These are phyloP conservation scores for Aspiorhynchus laticeps DNA, from an alignment of 2,113 vertebrate species.

Conservation along the genomic window DNA sequence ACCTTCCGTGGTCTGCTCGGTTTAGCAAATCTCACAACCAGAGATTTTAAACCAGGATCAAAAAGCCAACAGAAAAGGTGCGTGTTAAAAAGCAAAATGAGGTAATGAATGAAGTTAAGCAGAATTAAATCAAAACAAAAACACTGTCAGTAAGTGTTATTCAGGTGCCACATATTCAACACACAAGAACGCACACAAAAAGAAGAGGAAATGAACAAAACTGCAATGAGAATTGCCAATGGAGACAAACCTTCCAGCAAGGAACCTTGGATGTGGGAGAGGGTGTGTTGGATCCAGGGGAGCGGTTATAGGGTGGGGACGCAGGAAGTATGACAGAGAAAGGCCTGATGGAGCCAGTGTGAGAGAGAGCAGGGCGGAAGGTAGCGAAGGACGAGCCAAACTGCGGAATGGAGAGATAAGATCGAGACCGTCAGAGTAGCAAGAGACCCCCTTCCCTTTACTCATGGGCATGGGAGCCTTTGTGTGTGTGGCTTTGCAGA, in stretches of 20 bases:
- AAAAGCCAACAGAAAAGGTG: constrained; percentile 46
- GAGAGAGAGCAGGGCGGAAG: constrained; percentile 82
- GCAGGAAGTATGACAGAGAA: constrained; percentile 82
- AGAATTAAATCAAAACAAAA: constrained; percentile 55
- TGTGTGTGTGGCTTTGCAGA: constrained; percentile 25
- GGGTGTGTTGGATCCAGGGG: constrained; percentile 78
- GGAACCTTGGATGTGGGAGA: constrained; percentile 83
- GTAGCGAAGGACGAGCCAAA: constrained; percentile 82
- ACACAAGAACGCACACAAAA: constrained; percentile 21
- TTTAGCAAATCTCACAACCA: constrained; percentile 63
- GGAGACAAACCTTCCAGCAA: constrained; percentile 83
- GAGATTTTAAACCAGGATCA: constrained; percentile 64
- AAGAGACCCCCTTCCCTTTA: not conserved
- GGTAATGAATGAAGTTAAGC: constrained; percentile 67
- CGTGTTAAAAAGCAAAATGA: constrained; percentile 62
- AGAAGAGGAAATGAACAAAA: constrained; percentile 57
- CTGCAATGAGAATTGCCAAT: constrained; percentile 66
- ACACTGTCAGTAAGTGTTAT: constrained; percentile 36
- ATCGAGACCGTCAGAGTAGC: constrained; percentile 52
- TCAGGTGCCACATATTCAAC: constrained; percentile 48
- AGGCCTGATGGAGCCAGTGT: constrained; percentile 80
- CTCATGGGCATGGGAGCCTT: not conserved
- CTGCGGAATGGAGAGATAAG: constrained; percentile 79
- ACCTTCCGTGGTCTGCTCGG: constrained; percentile 55
- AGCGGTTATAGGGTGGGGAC: constrained; percentile 78